Evolutionary conservation across 2,113 vertebrate genomes (phyloP).

Genomic region (Paramormyrops kingsleyae): DNA sequence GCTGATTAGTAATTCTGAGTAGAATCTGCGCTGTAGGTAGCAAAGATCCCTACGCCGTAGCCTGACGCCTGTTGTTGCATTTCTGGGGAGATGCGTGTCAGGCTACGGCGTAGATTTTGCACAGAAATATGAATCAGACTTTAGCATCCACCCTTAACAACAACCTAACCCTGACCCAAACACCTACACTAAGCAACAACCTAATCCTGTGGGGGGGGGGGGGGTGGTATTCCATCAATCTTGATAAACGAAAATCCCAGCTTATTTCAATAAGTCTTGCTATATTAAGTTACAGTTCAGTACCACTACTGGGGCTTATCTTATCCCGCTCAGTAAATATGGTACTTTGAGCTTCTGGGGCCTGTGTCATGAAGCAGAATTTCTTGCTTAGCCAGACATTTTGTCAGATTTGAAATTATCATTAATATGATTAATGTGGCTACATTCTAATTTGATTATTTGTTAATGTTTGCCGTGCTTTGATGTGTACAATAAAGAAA

Average conservation of each 20-base stretch:
- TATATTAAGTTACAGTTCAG: neutral
- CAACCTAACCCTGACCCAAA: neutral
- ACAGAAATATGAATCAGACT: no score
- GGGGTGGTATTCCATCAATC: neutral
- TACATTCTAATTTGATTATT: neutral
- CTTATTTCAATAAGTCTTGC: neutral
- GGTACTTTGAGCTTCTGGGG: neutral
- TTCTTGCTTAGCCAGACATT: neutral
- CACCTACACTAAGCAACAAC: no score
- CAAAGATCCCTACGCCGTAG: no score
- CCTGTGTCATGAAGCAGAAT: neutral
- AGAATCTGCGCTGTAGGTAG: no score
- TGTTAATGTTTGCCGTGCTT: neutral
- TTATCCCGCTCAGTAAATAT: neutral
- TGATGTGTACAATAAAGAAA: neutral
- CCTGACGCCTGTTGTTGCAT: no score
- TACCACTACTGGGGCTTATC: neutral
- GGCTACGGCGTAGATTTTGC: neutral
- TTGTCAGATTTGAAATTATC: neutral
- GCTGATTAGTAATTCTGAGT: neutral
- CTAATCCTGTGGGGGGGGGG: no score
- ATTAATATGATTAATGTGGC: neutral
- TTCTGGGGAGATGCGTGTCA: no score
- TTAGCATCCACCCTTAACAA: conserved; percentile 3
- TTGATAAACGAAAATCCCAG: neutral